Evolutionary conservation across 2,113 vertebrate genomes (phyloP), one percentile per base, ranked within the genome.

Genomic region (Tetrao urogallus): DNA sequence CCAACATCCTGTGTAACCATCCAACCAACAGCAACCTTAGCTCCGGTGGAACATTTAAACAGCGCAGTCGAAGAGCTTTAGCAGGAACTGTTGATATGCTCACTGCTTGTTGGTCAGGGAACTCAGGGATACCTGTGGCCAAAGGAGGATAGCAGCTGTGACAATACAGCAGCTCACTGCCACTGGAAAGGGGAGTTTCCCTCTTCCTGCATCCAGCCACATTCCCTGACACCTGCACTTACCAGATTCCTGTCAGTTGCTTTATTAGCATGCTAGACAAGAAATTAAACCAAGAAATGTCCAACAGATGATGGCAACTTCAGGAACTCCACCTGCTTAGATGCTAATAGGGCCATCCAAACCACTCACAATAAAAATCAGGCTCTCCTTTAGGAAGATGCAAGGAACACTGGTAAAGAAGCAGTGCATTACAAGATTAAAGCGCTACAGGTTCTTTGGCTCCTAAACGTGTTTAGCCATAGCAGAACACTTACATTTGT

Each of bases 401-500:
- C 11, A 40, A 11, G 0, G 0, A 66, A 10, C 1, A 0, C 2
- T 45, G n/a, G 20, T 58, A 17, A 80, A 82, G 27, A 6, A 76
- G 65, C 12, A 9, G 20, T 32, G 13, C 42, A 65, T 70, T 45
- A 76, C 10, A 88, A 80, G 73, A 92, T 54, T 28, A 73, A 76
- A 80, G 27, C 10, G 56, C 57, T 66, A 27, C 60, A 72, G 78
- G 70, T 28, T 72, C 86, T 38, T 52, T 76, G 38, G 56, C 25
- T 93, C 19, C 56, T 69, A 19, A 85, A 82, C 4, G 22, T 17
- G 4, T 54, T 84, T 45, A 87, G 70, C 42, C 27, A 76, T 4
- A 58, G 50, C 13, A 95, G 50, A 87, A 82, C 91, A 95, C 87
- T 47, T 42, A 71, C 21, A 70, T 43, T 79, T 82, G 84, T 80